These are phyloP conservation scores for Astropecten irregularis DNA, from an alignment of 53 echinoderm and acorn worm species.

Conservation along the genomic window DNA sequence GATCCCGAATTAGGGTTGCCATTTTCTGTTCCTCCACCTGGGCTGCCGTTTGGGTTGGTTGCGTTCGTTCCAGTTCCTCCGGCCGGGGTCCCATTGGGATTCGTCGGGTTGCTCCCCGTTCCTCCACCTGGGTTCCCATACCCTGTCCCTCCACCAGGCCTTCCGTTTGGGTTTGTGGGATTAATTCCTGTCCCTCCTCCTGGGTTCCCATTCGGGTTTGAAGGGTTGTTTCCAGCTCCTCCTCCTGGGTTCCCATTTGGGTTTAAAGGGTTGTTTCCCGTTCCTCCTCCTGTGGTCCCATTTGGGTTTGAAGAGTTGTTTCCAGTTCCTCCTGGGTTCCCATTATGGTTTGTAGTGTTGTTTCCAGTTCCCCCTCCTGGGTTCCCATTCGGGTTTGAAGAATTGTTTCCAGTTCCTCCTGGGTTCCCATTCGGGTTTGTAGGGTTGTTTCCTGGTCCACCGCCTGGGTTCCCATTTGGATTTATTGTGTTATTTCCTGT, in stretches of 20 bases:
- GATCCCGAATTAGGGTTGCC: not conserved
- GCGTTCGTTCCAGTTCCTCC: not conserved
- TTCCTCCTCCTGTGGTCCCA: not conserved
- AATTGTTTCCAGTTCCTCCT: not conserved
- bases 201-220: not conserved
- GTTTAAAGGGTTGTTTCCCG: too few species aligned
- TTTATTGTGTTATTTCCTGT: not conserved
- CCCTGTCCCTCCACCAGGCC: not conserved
- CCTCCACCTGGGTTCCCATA: not conserved
- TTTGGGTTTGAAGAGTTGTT: not conserved
- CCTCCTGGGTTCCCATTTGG: not conserved
- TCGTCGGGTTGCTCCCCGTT: not conserved
- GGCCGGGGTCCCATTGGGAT: not conserved
- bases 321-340: too few species aligned
- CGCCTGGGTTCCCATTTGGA: not conserved
- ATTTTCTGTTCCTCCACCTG: too few species aligned
- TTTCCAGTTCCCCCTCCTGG: not conserved
- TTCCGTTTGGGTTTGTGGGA: not conserved
- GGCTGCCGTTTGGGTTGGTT: too few species aligned
- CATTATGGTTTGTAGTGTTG: too few species aligned
- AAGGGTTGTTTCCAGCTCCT: too few species aligned
- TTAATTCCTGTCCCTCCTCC: not conserved
- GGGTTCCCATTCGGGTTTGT: not conserved
- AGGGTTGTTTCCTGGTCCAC: not conserved
- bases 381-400: not conserved